phyloP scores from a whole-genome alignment of 2,888 invertebrate species.

The Monoplex corrugatus region DNA sequence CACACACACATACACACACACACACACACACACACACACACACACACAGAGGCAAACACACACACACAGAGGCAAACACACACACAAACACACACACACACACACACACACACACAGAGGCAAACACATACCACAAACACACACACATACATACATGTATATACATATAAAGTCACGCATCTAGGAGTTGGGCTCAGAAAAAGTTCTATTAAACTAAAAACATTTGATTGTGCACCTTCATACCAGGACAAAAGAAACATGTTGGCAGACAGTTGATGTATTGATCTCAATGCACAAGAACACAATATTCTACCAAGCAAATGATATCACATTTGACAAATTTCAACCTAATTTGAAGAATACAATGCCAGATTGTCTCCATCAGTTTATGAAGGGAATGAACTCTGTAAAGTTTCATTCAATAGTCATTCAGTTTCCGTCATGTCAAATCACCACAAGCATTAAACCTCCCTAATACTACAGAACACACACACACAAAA shows the following conservation, averaged over 20 bases:
- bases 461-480: no score
- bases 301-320: neutral
- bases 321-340: neutral
- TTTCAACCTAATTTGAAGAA: neutral
- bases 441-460: no score
- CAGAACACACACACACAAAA: no score
- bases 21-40: conserved; percentile 1
- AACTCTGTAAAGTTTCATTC: neutral
- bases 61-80: neutral
- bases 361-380: neutral
- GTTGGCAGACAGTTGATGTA: no score
- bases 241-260: neutral
- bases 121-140: neutral
- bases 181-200: no score
- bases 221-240: neutral
- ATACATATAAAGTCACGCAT: no score
- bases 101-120: neutral
- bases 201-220: no score
- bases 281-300: no score
- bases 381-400: no score
- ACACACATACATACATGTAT: neutral
- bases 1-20: neutral
- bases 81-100: neutral
- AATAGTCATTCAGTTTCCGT: neutral
- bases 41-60: neutral